A percentile compares a stretch with the other conserved stretches of the same genome.
These are phyloP conservation scores for Pachypeltis micranthus DNA, from an alignment of 1,140 invertebrate species.

Conservation along the genomic window DNA sequence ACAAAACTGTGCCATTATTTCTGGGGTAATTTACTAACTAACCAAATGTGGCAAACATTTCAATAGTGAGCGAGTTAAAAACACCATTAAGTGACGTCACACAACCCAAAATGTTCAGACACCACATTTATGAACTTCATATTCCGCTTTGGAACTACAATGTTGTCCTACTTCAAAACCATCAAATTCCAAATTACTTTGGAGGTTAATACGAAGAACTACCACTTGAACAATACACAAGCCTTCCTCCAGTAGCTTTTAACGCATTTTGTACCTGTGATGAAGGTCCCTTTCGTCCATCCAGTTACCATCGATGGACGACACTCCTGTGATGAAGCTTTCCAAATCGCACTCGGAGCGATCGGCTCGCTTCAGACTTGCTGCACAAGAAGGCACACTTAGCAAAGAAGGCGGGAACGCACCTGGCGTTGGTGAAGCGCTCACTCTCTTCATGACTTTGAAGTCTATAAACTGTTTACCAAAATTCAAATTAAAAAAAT, in stretches of 20 bases:
- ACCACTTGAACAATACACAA: not conserved
- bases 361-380: constrained; percentile 38
- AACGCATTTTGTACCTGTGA: constrained; percentile 42
- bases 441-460: constrained; percentile 30
- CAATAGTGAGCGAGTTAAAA: too few species aligned
- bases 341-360: constrained; percentile 43
- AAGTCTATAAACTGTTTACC: too few species aligned
- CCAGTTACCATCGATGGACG: constrained; percentile 33
- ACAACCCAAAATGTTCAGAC: too few species aligned
- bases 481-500: not conserved
- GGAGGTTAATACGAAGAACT: not conserved
- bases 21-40: too few species aligned
- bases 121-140: not conserved
- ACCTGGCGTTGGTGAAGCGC: constrained; percentile 33
- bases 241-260: not conserved
- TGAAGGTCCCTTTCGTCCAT: constrained; percentile 44
- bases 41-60: too few species aligned
- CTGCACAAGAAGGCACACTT: constrained; percentile 16
- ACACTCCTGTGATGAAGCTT: constrained; percentile 43
- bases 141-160: not conserved
- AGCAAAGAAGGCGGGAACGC: constrained; percentile 30
- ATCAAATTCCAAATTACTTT: not conserved
- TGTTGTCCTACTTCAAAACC: not conserved
- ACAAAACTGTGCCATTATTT: too few species aligned
- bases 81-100: too few species aligned